These are phyloP conservation scores for Caiman crocodilus DNA, from an alignment of 2,797 vertebrate species.

Conservation along the genomic window DNA sequence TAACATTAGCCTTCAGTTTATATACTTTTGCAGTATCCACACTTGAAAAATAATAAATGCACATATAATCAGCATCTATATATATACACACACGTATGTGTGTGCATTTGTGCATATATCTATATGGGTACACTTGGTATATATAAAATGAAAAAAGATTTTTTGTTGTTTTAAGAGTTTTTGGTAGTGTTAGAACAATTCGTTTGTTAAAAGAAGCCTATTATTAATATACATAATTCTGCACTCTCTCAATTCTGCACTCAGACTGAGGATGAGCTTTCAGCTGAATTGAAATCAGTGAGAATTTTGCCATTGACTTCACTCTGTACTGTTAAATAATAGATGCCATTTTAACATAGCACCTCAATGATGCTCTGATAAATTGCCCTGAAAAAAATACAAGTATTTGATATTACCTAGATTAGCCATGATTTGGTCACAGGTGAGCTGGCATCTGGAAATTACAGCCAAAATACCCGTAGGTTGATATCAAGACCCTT, in stretches of 20 bases:
- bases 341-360: not conserved
- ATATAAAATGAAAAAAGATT: not conserved
- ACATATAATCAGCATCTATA: too few relatives aligned
- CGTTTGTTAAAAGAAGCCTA: not conserved
- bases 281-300: not conserved
- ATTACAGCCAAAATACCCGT: not conserved
- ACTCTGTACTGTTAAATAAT: not conserved
- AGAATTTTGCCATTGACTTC: not conserved
- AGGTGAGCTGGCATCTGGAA: not conserved
- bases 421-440: not conserved
- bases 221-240: not conserved
- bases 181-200: not conserved
- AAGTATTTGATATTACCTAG: not conserved
- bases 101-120: not conserved
- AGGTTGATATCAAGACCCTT: not conserved
- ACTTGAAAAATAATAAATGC: too few relatives aligned
- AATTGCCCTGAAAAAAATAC: not conserved
- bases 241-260: not conserved
- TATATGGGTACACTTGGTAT: not conserved
- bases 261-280: not conserved
- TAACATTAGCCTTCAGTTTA: not conserved
- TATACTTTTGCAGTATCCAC: not conserved
- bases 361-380: not conserved
- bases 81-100: not conserved
- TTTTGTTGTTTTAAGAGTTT: not conserved